These are phyloP conservation scores for Ennomos fuscantarius DNA, from an alignment of 2,888 invertebrate species.

Conservation along the genomic window DNA sequence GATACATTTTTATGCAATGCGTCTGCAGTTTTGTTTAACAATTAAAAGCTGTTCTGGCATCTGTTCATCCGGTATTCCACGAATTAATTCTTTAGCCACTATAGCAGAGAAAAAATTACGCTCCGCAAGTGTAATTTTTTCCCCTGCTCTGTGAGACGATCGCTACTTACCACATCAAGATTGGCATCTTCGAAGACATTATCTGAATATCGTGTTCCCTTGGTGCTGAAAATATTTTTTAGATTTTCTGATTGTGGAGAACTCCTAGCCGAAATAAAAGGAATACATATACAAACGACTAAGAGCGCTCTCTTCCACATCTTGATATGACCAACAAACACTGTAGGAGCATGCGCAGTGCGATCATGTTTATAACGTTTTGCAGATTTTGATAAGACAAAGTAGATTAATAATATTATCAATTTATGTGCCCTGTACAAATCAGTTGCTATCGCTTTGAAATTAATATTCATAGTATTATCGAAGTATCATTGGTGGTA, in stretches of 20 bases:
- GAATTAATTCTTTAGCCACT: too few species aligned
- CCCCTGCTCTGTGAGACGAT: too few species aligned
- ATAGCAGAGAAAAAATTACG: too few species aligned
- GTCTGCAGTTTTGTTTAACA: too few species aligned
- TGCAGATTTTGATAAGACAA: constrained; percentile 1
- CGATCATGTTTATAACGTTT: not conserved
- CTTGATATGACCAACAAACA: not conserved
- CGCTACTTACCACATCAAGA: constrained; percentile 66
- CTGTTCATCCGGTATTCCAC: too few species aligned
- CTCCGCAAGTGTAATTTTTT: too few species aligned
- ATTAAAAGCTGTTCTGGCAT: too few species aligned
- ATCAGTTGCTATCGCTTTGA: too few species aligned
- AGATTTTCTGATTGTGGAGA: constrained; percentile 26
- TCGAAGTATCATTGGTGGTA: too few species aligned
- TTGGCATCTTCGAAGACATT: constrained; percentile 67
- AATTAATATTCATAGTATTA: too few species aligned
- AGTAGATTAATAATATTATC: not conserved
- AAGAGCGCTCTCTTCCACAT: not conserved
- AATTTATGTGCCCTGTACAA: not conserved
- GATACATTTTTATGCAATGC: too few species aligned
- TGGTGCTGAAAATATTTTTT: constrained; percentile 45
- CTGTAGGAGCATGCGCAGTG: not conserved
- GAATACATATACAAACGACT: not conserved
- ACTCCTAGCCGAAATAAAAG: not conserved
- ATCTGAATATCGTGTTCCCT: constrained; percentile 52